Evolutionary conservation across 2,797 vertebrate genomes (phyloP).

Genomic region (Chrysocyon brachyurus): DNA sequence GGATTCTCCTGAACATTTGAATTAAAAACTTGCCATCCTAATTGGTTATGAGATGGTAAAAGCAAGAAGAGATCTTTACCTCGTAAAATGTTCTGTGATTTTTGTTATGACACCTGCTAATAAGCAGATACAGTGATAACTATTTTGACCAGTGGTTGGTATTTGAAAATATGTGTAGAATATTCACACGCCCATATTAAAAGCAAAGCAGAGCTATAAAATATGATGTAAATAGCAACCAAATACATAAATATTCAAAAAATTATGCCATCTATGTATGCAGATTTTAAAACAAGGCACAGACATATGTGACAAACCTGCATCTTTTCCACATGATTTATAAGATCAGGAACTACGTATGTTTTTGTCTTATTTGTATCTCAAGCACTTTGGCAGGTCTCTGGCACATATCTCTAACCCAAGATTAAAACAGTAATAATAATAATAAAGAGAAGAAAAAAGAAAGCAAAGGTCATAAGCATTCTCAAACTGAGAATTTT

Average conservation of each 20-base stretch:
- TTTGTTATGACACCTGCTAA: not conserved
- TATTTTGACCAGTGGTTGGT: not conserved
- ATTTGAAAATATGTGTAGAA: not conserved
- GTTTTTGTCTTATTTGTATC: conserved; percentile 12
- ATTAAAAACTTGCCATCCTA: not conserved
- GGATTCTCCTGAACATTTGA: not conserved
- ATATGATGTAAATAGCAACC: not conserved
- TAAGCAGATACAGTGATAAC: not conserved
- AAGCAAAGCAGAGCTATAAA: not conserved
- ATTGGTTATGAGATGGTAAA: not conserved
- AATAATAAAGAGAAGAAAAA: not conserved
- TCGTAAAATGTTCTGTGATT: not conserved
- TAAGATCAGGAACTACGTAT: not conserved
- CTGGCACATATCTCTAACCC: not conserved
- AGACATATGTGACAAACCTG: not conserved
- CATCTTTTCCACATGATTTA: not conserved
- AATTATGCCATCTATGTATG: not conserved
- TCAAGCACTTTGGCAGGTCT: not conserved
- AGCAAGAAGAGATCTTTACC: not conserved
- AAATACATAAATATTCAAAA: not conserved
- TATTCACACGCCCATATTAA: not conserved
- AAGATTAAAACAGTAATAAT: not conserved
- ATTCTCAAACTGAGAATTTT: not conserved
- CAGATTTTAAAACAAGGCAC: not conserved
- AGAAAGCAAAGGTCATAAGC: not conserved